Evolutionary conservation across 2,797 vertebrate genomes (phyloP), one percentile per base, ranked within the genome.

Genomic region (Amblyopsis hoosieri): DNA sequence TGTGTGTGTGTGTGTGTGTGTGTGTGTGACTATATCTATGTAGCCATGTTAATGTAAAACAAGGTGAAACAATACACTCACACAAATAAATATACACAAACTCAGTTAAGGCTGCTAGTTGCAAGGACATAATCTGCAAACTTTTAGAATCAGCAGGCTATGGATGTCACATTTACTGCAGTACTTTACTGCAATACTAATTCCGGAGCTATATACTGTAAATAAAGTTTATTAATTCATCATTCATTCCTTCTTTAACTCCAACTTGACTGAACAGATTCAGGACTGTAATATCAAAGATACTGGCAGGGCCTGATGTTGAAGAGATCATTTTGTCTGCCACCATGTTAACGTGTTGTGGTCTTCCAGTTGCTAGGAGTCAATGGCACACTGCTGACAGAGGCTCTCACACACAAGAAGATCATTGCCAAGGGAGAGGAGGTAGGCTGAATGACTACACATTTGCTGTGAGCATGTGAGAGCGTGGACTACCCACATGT

Each of bases 361-460:
- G 54, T 69, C 55, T 67, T 86, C 58, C 90, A 99, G 98, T 93
- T 99, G 77, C 90, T 99, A 50, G 94, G 93, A 1, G 96, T 99
- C 59, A 96, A 96, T 14, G 92, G 90, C 19, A 7, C 86, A 0
- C 90, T 90, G 13, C 88, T 99, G 69, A 94, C 94, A 58, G 96
- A 99, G 78, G 94, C 96, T 0, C 81, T 99, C 80, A 99, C 89
- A 14, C 95, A 99, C 89, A 98, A 95, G 91, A 99, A 97, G 92
- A 98, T 99, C 78, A 98, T 92, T 48, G 98, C 97, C 67, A 99
- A 99, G 86, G 97, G 96, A 49, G 98, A 99, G 73, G 96, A 99
- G 95, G 97, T 98, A 71, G 23, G 75, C 61, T 69, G 42, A 46
- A 65, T 5, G 42, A 45, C 64, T 4, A 66, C 70, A 67, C 55